Percentiles rank a stretch among this genome's conserved stretches.
Conservation (phyloP, 2,797 vertebrate genomes). For the Pangasius mekongensis region DNA sequence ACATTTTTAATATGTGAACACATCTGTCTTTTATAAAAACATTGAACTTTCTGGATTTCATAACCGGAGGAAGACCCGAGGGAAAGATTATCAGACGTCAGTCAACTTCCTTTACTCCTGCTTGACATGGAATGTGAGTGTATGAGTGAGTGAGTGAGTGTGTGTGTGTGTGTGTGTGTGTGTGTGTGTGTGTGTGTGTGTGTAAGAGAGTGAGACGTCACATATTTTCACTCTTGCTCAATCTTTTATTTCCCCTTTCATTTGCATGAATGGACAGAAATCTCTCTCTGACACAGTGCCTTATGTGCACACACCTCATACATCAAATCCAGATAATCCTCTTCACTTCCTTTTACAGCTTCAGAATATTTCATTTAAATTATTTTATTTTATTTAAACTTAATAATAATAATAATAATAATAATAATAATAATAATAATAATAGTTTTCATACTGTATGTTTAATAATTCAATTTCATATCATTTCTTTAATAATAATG, state of each 20-base stretch:
- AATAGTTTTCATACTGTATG: no score
- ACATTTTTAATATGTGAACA: background rate
- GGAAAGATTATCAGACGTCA: background rate
- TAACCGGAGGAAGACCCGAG: background rate
- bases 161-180: background rate
- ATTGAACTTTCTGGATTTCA: background rate
- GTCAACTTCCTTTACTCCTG: background rate
- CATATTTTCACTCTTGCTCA: background rate
- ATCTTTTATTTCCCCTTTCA: conserved; percentile 4
- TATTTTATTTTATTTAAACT: background rate
- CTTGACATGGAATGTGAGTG: background rate
- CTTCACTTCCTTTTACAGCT: background rate
- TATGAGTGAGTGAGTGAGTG: no score
- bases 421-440: background rate
- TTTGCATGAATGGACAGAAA: background rate
- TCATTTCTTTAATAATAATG: background rate
- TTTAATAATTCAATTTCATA: no score
- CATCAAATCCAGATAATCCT: background rate
- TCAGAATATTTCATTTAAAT: background rate
- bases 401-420: background rate
- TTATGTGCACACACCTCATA: background rate
- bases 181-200: background rate
- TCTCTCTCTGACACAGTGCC: background rate
- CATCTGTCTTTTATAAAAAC: background rate
- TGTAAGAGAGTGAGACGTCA: background rate